Base-by-base conservation (phyloP, 2,113 vertebrate species). In the Neomonachus schauinslandi region DNA sequence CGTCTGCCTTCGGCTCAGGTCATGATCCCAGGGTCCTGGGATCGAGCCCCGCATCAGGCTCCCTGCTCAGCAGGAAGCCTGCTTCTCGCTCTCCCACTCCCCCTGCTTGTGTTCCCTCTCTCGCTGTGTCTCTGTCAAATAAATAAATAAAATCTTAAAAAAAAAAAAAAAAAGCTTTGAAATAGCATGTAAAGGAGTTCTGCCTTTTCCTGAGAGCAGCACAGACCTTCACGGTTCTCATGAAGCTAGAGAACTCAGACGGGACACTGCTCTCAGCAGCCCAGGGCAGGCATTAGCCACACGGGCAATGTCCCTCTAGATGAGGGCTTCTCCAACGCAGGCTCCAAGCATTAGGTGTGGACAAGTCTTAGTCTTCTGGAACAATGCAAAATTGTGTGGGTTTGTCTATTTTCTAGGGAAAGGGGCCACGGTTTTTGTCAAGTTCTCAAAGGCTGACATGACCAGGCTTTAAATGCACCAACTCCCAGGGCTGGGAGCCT, bases 381-480 rank as follows among this genome's bases (percentile, higher is more conserved):
- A 74, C 39, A 31, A 9, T 18, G 55, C 31, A 65, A 51, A 57
- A 63, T 4, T 31, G n/a, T 6, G 1, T 33, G 10, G 7, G 2
- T n/a, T 31, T 53, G 7, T 55, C 59, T 53, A 2, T 33, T 24
- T 63, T 33, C 39, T 59, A 81, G 51, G 10, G 49, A 33, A 49
- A 71, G 31, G 51, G 51, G 22, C 2, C 28, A 26, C 0, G 1
- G 15, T n/a, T 55, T 42, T 14, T 33, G 51, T 24, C 49, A 49
- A 81, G 19, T 11, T 72, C 92, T 91, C 46, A 57, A 46, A 95
- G 39, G 42, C 22, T 15, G 12, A 33, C 7, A 11, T 18, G 51
- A 80, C 18, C 7, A 33, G 7, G 0, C 26, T 57, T 10, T 71
- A 18, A 33, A 31, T 0, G 7, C 7, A 55, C n/a, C 46, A 1